A percentile compares a stretch with the other conserved stretches of the same genome.
Evolutionary conservation across 2,888 invertebrate species (phyloP).

Genomic region (Lamellibrachia satsuma): DNA sequence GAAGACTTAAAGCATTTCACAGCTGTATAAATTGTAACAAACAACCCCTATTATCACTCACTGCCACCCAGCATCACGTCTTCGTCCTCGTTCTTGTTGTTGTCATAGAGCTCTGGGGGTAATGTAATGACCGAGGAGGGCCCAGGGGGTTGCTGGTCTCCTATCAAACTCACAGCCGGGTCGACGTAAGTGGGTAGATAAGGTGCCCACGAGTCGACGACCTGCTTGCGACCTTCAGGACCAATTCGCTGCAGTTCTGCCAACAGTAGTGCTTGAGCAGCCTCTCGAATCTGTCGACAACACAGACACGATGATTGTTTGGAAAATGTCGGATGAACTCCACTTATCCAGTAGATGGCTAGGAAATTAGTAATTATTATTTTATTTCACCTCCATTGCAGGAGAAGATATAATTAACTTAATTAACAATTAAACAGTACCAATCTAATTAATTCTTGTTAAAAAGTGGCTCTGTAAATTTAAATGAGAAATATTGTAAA

Average conservation of each 20-base stretch:
- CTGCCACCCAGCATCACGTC: conserved; percentile 39
- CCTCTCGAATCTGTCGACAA: conserved; percentile 79
- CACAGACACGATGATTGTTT: background rate
- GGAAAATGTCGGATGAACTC: background rate
- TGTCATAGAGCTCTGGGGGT: conserved; percentile 20
- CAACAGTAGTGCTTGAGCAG: conserved; percentile 91
- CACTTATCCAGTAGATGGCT: too few species aligned
- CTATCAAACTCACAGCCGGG: conserved; percentile 65
- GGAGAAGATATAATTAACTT: too few species aligned
- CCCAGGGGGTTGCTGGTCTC: conserved; percentile 38
- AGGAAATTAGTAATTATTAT: background rate
- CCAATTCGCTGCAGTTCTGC: conserved; percentile 91
- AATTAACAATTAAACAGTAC: too few species aligned
- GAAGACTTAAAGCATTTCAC: too few species aligned
- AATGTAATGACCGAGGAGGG: conserved; percentile 31
- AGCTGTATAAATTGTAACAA: background rate
- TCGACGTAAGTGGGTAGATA: conserved; percentile 80
- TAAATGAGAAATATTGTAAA: too few species aligned
- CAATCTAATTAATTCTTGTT: too few species aligned
- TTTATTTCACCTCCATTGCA: too few species aligned
- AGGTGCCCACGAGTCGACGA: conserved; percentile 96
- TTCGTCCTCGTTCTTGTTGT: conserved; percentile 40
- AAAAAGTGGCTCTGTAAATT: too few species aligned
- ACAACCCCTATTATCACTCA: conserved; percentile 23
- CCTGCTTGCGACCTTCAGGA: conserved; percentile 86